A percentile compares a stretch with the other conserved stretches of the same genome.
Evolutionary conservation across 2,797 vertebrate species (phyloP).

Genomic region (Mus caroli): DNA sequence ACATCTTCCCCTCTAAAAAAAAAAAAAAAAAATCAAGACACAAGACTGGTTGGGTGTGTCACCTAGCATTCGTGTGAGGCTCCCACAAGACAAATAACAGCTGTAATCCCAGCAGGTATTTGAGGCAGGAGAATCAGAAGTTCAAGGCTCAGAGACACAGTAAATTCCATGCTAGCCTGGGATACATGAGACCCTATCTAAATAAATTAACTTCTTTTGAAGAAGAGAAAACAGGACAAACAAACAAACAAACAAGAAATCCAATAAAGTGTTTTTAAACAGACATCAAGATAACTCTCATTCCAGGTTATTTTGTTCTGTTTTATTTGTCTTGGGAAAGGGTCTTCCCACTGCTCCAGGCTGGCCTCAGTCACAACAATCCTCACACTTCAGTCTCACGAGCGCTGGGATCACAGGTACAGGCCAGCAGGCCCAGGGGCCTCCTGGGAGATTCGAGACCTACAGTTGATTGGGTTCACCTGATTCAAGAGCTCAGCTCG

Average conservation of each 20-base stretch:
- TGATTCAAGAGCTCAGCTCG: not conserved
- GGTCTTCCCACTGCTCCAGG: not conserved
- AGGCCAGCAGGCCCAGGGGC: not conserved
- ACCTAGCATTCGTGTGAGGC: not conserved
- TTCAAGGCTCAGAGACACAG: not conserved
- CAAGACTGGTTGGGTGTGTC: no score
- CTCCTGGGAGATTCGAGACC: not conserved
- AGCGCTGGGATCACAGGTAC: not conserved
- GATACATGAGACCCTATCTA: not conserved
- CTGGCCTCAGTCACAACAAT: not conserved
- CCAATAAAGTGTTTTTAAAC: not conserved
- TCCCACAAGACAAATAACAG: not conserved
- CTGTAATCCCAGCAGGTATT: not conserved
- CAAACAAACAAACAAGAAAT: not conserved
- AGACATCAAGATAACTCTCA: not conserved
- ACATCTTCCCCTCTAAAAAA: not conserved
- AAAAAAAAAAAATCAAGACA: constrained; percentile 32
- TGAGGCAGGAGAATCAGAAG: not conserved
- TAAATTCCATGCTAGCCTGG: not conserved
- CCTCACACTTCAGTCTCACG: no score
- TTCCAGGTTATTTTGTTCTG: not conserved
- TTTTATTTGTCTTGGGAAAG: not conserved
- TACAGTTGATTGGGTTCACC: not conserved
- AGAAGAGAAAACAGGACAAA: not conserved
- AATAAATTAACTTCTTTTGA: not conserved